phyloP scores from a whole-genome alignment of 1,140 invertebrate genomes.

The Limonius californicus region DNA sequence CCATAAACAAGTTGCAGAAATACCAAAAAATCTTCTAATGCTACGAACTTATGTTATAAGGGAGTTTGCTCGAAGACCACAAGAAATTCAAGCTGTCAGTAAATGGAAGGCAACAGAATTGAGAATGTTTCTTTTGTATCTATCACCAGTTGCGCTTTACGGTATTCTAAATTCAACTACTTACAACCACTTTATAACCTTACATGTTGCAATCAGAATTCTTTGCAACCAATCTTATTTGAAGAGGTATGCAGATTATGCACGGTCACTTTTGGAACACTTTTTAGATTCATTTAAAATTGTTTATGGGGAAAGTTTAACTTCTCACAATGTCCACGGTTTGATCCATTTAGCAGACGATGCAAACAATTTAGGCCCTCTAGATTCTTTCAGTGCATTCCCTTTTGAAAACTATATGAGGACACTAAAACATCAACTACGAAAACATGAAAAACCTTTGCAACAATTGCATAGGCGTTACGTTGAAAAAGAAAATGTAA shows the following conservation, averaged over 20 bases:
- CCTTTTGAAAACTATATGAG: slow-evolving; percentile 1
- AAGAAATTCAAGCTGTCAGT: slow-evolving; percentile 28
- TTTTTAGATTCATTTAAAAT: neutral
- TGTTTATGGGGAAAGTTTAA: neutral
- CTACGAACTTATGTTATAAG: slow-evolving; percentile 24
- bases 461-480: slow-evolving; percentile 4
- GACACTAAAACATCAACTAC: neutral
- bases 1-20: neutral
- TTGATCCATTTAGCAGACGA: neutral
- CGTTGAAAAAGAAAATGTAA: neutral
- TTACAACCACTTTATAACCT: slow-evolving; percentile 20
- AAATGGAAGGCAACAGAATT: slow-evolving; percentile 45
- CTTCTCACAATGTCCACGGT: neutral
- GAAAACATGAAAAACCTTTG: neutral
- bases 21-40: neutral
- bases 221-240: neutral
- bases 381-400: neutral
- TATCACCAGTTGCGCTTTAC: slow-evolving; percentile 21
- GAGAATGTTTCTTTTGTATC: slow-evolving; percentile 39
- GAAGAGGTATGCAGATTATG: neutral
- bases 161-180: neutral
- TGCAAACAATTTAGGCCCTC: neutral
- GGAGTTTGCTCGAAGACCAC: slow-evolving; percentile 38
- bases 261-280: neutral
- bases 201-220: slow-evolving; percentile 16